Conservation (phyloP, 2,888 invertebrate genomes). For the Aradus depressus region DNA sequence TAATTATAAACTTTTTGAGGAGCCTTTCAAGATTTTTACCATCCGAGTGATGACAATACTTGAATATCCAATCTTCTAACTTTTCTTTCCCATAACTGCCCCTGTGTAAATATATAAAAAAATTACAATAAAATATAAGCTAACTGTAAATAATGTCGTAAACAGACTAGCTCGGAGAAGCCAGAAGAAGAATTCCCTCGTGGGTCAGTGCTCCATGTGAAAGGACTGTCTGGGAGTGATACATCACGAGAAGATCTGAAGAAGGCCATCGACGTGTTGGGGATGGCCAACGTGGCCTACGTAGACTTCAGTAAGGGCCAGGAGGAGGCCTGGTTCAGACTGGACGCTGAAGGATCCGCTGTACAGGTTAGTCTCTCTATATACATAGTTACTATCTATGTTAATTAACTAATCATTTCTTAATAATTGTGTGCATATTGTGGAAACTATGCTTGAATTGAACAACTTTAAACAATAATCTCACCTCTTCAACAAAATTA, state of each 20-base stretch:
- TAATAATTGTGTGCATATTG: too few species aligned
- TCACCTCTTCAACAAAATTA: too few species aligned
- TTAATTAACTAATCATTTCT: background rate
- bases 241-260: constrained; percentile 62
- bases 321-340: constrained; percentile 57
- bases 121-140: constrained; percentile 29
- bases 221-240: constrained; percentile 44
- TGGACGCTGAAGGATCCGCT: constrained; percentile 57
- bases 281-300: constrained; percentile 54
- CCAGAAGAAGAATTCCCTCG: constrained; percentile 49
- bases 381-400: constrained; percentile 40
- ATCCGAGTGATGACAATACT: too few species aligned
- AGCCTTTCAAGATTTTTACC: too few species aligned
- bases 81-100: too few species aligned
- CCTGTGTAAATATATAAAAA: constrained; percentile 15
- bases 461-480: too few species aligned
- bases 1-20: too few species aligned
- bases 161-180: too few species aligned
- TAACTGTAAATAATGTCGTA: constrained; percentile 29
- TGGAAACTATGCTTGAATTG: too few species aligned
- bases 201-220: constrained; percentile 62
- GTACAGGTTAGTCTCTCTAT: constrained; percentile 50
- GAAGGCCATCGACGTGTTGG: constrained; percentile 50
- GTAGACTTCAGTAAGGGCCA: constrained; percentile 67
- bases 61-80: too few species aligned